Evolutionary conservation across 1,140 invertebrate genomes (phyloP).

Genomic region (Brachionus angularis): DNA sequence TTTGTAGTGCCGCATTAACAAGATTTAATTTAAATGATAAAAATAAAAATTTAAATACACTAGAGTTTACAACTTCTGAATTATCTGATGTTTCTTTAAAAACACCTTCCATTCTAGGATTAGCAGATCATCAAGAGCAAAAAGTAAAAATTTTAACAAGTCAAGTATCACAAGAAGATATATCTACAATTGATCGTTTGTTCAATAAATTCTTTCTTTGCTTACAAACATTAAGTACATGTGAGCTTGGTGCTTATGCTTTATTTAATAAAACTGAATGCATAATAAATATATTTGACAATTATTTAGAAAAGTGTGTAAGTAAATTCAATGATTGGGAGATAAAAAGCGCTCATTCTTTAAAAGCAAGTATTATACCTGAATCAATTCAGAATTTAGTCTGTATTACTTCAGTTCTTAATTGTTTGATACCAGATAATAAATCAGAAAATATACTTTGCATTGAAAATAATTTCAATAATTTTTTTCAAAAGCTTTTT

Average conservation of each 20-base stretch:
- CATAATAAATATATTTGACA: constrained; percentile 10
- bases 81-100: too few species aligned
- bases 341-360: constrained; percentile 9
- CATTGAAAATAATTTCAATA: neutral
- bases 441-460: neutral
- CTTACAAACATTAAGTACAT: constrained; percentile 17
- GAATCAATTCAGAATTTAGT: constrained; percentile 12
- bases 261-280: neutral
- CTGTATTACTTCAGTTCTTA: constrained; percentile 14
- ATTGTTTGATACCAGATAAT: constrained; percentile 33
- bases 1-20: neutral
- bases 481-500: neutral
- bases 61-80: neutral
- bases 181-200: neutral
- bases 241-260: constrained; percentile 2
- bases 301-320: constrained; percentile 28
- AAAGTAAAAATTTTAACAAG: neutral
- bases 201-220: constrained; percentile 7
- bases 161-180: constrained; percentile 13
- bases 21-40: constrained; percentile 12
- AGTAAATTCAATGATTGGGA: constrained; percentile 23
- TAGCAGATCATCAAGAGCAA: too few species aligned
- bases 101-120: too few species aligned
- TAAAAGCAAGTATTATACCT: neutral
- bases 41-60: neutral